Evolutionary conservation across 2,113 vertebrate species (phyloP).

Genomic region (Rana temporaria): DNA sequence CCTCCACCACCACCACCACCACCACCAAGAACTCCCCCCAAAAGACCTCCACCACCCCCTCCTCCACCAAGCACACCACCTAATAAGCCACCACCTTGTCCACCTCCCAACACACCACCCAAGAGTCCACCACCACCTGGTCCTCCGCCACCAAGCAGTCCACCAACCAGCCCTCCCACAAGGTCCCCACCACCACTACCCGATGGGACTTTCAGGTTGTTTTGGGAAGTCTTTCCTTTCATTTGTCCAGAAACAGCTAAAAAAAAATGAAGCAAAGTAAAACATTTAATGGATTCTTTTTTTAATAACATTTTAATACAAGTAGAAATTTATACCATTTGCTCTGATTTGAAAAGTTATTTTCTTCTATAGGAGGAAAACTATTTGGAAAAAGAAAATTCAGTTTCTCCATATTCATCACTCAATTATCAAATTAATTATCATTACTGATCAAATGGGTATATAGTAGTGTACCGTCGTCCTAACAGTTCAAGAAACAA

Average conservation of each 20-base stretch:
- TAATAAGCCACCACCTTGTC: constrained; percentile 28
- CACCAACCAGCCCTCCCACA: constrained; percentile 60
- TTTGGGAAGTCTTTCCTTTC: constrained; percentile 50
- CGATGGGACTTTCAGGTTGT: background rate
- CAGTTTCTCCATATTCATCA: no score
- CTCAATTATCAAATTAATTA: no score
- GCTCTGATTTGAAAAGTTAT: no score
- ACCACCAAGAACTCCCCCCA: constrained; percentile 42
- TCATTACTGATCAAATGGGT: no score
- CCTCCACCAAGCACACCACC: constrained; percentile 57
- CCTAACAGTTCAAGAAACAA: no score
- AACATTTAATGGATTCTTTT: background rate
- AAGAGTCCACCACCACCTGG: constrained; percentile 59
- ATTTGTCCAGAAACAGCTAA: constrained; percentile 65
- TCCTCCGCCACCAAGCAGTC: constrained; percentile 63
- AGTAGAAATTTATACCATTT: no score
- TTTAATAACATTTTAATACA: no score
- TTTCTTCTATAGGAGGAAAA: no score
- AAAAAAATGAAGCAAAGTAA: constrained; percentile 14
- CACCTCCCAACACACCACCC: constrained; percentile 63
- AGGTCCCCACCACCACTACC: constrained; percentile 9
- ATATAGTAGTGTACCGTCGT: no score
- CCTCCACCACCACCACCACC: constrained; percentile 50
- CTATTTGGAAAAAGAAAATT: no score
- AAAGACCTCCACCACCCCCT: background rate